Conservation (phyloP, 1,140 invertebrate species). For the Drosophila yakuba region DNA sequence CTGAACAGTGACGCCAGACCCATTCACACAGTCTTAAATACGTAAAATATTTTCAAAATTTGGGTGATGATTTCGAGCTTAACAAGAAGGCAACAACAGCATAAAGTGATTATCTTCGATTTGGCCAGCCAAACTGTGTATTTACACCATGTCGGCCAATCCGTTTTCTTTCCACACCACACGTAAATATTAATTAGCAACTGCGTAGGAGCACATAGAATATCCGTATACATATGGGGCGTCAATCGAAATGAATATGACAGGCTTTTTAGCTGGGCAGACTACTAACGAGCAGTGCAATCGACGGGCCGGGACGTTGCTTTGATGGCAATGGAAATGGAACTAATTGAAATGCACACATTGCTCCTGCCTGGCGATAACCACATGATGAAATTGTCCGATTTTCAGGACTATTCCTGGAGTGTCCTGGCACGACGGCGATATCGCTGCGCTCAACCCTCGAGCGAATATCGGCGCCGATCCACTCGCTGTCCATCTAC, state of each 20-base stretch:
- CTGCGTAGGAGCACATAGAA: neutral
- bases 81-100: no score
- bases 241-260: neutral
- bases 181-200: neutral
- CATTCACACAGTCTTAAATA: no score
- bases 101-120: neutral
- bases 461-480: conserved; percentile 87
- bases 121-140: neutral
- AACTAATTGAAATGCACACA: neutral
- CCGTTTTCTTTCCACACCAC: neutral
- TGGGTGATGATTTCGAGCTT: no score
- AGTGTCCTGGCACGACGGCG: conserved; percentile 90
- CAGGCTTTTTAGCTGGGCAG: neutral
- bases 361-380: neutral
- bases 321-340: neutral
- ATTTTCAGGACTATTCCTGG: conserved; percentile 90
- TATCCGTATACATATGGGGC: neutral
- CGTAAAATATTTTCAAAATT: no score
- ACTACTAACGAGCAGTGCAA: neutral
- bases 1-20: no score
- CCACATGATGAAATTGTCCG: conserved; percentile 1
- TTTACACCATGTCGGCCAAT: neutral
- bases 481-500: conserved; percentile 94
- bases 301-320: neutral
- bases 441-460: conserved; percentile 85